Percentiles rank a stretch among this genome's conserved stretches.
These are phyloP conservation scores for Tachyglossus aculeatus DNA, from an alignment of 2,797 vertebrate genomes.

Conservation along the genomic window DNA sequence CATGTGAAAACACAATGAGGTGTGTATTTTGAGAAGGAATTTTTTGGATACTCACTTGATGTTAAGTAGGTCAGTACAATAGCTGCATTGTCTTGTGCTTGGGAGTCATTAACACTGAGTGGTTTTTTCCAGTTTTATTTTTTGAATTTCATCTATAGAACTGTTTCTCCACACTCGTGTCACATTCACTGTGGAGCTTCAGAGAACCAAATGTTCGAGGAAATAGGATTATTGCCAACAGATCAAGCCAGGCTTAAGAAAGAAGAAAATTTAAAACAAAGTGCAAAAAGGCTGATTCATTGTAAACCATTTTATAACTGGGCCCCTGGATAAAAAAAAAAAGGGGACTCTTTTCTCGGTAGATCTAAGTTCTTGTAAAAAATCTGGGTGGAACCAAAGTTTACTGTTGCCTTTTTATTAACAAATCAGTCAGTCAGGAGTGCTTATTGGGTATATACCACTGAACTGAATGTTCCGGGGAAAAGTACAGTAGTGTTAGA, in stretches of 20 bases:
- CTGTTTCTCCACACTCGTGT: background rate
- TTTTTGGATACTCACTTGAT: too few species aligned
- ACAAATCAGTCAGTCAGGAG: too few species aligned
- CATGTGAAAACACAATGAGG: background rate
- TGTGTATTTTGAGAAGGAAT: background rate
- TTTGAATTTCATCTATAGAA: background rate
- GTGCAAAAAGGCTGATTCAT: constrained; percentile 2
- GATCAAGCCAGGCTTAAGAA: background rate
- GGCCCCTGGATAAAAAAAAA: background rate
- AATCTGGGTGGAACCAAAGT: too few species aligned
- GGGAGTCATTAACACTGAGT: background rate
- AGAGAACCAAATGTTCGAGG: background rate
- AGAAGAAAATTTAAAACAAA: background rate
- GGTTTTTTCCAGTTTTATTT: background rate
- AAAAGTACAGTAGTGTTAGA: too few species aligned
- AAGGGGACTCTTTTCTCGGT: background rate
- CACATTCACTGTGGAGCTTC: background rate
- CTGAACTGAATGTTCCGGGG: too few species aligned
- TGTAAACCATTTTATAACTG: background rate
- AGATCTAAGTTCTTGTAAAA: background rate
- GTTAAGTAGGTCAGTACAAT: background rate
- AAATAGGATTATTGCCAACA: constrained; percentile 1
- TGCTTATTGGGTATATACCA: too few species aligned
- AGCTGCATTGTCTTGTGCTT: background rate
- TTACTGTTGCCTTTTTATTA: too few species aligned